phyloP scores from a whole-genome alignment of 2,888 invertebrate genomes.

The Lepetodrilus schrolli region DNA sequence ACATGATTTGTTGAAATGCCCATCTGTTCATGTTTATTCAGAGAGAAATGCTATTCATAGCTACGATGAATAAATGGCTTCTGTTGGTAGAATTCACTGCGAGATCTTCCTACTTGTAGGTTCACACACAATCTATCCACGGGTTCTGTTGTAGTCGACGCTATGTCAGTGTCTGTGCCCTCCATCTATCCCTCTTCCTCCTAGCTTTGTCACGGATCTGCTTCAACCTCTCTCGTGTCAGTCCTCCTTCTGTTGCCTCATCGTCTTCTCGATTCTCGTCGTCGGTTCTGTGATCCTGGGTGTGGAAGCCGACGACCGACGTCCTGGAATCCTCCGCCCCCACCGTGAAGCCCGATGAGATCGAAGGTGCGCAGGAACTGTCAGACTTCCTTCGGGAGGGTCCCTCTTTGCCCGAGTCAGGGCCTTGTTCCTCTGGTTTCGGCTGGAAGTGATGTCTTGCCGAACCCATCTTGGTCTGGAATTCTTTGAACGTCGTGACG shows the following conservation, averaged over 20 bases:
- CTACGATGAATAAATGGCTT: too few relatives aligned
- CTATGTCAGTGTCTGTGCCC: slow-evolving; percentile 40
- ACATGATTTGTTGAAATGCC: too few relatives aligned
- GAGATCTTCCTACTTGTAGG: too few relatives aligned
- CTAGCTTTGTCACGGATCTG: slow-evolving; percentile 39
- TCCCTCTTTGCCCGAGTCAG: not conserved
- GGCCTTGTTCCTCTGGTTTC: not conserved
- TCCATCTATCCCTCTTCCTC: slow-evolving; percentile 46
- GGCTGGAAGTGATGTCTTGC: not conserved
- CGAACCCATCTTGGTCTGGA: not conserved
- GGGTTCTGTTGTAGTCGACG: too few relatives aligned
- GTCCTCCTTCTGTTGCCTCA: not conserved
- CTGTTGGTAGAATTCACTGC: too few relatives aligned
- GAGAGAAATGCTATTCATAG: too few relatives aligned
- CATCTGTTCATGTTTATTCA: too few relatives aligned
- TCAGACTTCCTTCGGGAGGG: not conserved
- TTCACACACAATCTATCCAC: too few relatives aligned
- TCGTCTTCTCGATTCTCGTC: too few relatives aligned
- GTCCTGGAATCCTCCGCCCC: not conserved
- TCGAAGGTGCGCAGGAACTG: not conserved
- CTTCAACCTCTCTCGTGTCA: slow-evolving; percentile 31
- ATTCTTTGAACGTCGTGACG: not conserved
- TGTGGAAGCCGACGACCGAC: not conserved
- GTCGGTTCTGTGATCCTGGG: not conserved
- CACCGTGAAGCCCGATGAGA: not conserved